Evolutionary conservation across 92 coral and sea anemone genomes (phyloP), one percentile per base, ranked within the genome.

Genomic region (Bergia puertoricense): DNA sequence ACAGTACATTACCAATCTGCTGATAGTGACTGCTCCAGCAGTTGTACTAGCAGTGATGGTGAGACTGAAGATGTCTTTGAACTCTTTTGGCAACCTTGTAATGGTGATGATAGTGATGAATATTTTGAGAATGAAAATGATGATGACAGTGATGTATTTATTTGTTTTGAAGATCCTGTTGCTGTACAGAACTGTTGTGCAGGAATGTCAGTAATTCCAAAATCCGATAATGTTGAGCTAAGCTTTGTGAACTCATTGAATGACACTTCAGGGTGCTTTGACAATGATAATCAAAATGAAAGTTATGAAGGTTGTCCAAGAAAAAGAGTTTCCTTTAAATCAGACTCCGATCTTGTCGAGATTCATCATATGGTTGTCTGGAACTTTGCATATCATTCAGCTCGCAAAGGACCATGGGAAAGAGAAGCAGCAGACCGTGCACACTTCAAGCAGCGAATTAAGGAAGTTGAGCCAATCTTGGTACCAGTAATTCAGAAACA

Each of bases 321-420:
- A 85, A 94, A 92, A 85, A 90, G 86, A 89, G 98, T 96, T 39
- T 91, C 92, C 6, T 96, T 96, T 79, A 89, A 86, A 79, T 86
- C 84, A 69, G 96, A 89, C 51, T 71, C 84, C 3, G 95, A 95
- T 62, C 96, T 94, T 88, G 88, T 77, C 13, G 81, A 74, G 16
- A 88, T 93, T 10, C 95, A 95, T 90, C 89, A 85, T 13, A 92
- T 96, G 84, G 43, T 91, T 62, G 88, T 93, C 13, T 96, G 99
- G 99, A 93, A 92, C 74, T 96, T 90, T 92, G 99, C 99, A 5
- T 93, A 96, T 88, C 93, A 89, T 0, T 88, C 88, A 48, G 99
- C 99, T 82, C 93, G 99, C 81, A 91, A 90, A 88, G 98, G 99
- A 85, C 93, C 91, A 9, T 96, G 98, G 99, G 92, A 92, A 89